A percentile compares a stretch with the other conserved stretches of the same genome.
Evolutionary conservation across 2,888 invertebrate genomes (phyloP).

Genomic region (Spilosoma lubricipeda): DNA sequence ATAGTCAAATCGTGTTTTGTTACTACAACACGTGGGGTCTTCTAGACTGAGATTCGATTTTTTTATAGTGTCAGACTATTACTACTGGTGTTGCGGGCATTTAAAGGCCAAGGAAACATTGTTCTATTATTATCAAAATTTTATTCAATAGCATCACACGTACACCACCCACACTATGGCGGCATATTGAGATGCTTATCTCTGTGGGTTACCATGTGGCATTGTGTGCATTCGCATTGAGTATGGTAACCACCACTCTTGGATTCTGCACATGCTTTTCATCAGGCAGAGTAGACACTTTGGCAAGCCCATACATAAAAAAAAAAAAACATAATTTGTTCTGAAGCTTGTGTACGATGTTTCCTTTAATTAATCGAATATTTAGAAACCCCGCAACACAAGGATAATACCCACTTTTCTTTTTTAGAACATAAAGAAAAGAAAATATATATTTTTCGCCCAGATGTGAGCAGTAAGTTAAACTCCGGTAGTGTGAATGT

Average conservation of each 20-base stretch:
- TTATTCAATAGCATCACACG: too few species aligned
- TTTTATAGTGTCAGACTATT: background rate
- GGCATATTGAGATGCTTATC: too few species aligned
- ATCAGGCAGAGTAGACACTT: too few species aligned
- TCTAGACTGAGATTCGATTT: background rate
- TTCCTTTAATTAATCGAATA: background rate
- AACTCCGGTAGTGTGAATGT: conserved; percentile 85
- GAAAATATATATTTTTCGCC: conserved; percentile 4
- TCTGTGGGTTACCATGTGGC: too few species aligned
- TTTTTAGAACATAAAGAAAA: conserved; percentile 1
- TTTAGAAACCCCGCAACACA: background rate
- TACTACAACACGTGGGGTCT: background rate
- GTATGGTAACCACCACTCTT: too few species aligned
- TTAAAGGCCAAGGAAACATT: background rate
- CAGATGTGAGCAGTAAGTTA: conserved; percentile 83
- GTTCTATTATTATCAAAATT: background rate
- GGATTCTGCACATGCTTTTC: too few species aligned
- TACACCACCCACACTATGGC: too few species aligned
- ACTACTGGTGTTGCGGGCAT: background rate
- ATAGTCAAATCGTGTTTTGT: background rate
- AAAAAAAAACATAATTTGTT: too few species aligned
- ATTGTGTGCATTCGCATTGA: too few species aligned
- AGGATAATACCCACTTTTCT: background rate
- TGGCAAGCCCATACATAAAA: background rate
- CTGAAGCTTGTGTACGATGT: background rate